Evolutionary conservation across 2,113 vertebrate genomes (phyloP), one percentile per base, ranked within the genome.

Genomic region (Myrmecobius fasciatus): DNA sequence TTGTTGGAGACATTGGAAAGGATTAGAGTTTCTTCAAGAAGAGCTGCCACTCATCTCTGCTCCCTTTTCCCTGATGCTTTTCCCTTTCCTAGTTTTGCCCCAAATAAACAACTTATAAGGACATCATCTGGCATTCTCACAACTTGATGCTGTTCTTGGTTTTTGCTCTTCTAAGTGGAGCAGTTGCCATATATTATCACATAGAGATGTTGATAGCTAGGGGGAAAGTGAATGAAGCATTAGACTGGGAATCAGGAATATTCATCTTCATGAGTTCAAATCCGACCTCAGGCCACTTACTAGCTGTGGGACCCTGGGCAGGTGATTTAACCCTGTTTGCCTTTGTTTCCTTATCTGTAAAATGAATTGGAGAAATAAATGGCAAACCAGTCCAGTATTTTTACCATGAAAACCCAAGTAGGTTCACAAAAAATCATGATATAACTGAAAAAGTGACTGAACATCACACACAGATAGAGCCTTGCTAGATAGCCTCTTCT

Each of bases 1-100:
- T 49, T 36, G 0, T 31, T 47, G 2, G 92, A 24, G 52, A 0
- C 52, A 10, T 8, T 67, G 47, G 96, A 46, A 0, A 0, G 46
- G 43, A 91, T 91, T 92, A 0, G 49, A 60, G 47, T 56, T 95
- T 67, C 88, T 60, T 48, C 46, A 56, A 60, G 25, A 46, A 31
- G 53, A 24, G 8, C 26, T 26, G 10, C 48, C 26, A 49, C n/a
- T 83, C 67, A 43, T 83, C 1, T 43, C n/a, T 75, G 3, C 12
- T 75, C 36, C 36, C 67, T 12, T 75, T 67, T 75, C 67, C 14
- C 36, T 75, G 17, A n/a, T 75, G 31, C 36, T 43, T 20, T 43
- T 24, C 67, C 7, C n/a, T 43, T 43, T 2, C 20, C 6, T 83
- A 43, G 6, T 43, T 20, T 83, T 83, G 17, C 36, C 67, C n/a